phyloP scores from a whole-genome alignment of 2,113 vertebrate species.

The Hystrix cristata region DNA sequence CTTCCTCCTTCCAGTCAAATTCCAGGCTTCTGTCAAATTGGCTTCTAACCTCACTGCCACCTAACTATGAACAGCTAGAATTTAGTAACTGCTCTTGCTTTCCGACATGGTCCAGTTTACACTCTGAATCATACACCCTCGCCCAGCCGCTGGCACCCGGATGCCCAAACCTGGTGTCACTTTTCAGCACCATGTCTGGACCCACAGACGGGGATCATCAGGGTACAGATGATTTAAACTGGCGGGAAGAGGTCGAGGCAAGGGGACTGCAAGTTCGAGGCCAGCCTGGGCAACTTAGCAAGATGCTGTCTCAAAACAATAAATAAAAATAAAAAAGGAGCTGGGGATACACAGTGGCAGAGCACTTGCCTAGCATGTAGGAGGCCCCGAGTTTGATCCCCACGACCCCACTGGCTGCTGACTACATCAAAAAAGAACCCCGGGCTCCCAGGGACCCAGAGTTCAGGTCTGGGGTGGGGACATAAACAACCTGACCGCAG shows the following conservation, averaged over 20 bases:
- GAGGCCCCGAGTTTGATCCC: background rate
- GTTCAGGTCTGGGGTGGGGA: background rate
- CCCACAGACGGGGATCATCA: background rate
- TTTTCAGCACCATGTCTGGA: background rate
- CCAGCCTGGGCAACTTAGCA: background rate
- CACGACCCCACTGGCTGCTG: background rate
- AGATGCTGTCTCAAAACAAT: background rate
- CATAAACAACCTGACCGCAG: background rate
- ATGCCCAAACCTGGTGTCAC: background rate
- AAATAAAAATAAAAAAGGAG: background rate
- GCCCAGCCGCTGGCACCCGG: background rate
- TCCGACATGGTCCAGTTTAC: background rate
- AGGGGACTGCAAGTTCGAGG: background rate
- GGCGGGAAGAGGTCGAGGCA: background rate
- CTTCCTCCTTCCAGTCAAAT: too few relatives aligned
- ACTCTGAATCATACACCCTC: rapidly evolving
- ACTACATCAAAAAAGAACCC: background rate
- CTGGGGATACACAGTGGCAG: background rate
- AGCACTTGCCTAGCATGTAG: background rate
- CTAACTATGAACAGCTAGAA: background rate
- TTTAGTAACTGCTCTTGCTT: background rate
- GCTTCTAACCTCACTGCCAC: background rate
- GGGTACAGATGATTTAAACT: background rate
- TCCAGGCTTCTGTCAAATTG: background rate
- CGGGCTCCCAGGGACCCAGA: background rate